A percentile compares a stretch with the other conserved stretches of the same genome.
Conservation (phyloP, 2,888 invertebrate genomes). For the Ephialtes manifestator region DNA sequence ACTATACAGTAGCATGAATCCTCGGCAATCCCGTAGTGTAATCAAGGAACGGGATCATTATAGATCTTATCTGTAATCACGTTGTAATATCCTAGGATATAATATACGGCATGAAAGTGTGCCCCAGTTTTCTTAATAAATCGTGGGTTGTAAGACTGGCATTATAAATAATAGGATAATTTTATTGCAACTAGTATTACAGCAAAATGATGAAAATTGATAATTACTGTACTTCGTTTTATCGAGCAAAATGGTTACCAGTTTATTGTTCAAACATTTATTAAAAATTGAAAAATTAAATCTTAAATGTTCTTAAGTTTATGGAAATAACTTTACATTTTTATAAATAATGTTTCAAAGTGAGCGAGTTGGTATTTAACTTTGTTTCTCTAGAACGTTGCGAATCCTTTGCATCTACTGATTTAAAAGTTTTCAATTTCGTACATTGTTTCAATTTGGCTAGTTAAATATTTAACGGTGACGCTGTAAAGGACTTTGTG, state of each 20-base stretch:
- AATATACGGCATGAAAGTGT: neutral
- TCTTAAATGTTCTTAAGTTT: no score
- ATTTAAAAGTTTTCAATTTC: neutral
- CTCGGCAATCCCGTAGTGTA: neutral
- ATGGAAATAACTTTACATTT: no score
- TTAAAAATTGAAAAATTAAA: no score
- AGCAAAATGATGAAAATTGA: no score
- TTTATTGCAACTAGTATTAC: no score
- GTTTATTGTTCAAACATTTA: no score
- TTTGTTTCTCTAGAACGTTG: neutral
- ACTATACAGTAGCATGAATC: neutral
- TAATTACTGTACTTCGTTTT: no score
- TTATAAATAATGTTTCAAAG: neutral
- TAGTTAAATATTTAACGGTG: neutral
- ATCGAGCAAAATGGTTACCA: no score
- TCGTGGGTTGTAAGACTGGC: neutral
- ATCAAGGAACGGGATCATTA: neutral
- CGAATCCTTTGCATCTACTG: neutral
- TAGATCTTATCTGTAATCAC: neutral
- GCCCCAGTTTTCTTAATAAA: neutral
- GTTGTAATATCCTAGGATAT: neutral
- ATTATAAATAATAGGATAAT: no score
- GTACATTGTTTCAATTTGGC: neutral
- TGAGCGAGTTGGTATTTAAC: neutral
- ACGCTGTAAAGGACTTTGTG: neutral